These are phyloP conservation scores for Temnothorax unifasciatus DNA, from an alignment of 2,888 invertebrate genomes.

Conservation along the genomic window DNA sequence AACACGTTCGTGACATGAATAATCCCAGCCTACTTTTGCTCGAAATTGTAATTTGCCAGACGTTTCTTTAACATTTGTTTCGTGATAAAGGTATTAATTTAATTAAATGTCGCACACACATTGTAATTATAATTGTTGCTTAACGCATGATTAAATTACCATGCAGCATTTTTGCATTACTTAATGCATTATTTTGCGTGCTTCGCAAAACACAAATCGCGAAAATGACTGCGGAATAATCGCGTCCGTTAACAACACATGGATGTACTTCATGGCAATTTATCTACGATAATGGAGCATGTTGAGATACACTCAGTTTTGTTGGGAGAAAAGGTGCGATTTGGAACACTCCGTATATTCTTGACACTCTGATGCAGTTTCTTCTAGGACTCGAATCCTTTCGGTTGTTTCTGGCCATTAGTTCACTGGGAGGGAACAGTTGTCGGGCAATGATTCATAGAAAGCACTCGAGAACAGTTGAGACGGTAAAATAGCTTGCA, in stretches of 20 bases:
- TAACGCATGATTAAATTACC: constrained; percentile 27
- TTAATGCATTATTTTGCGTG: constrained; percentile 14
- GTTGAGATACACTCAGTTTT: constrained; percentile 3
- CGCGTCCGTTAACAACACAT: neutral
- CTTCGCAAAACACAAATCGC: neutral
- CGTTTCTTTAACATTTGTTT: constrained; percentile 26
- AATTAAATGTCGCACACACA: constrained; percentile 36
- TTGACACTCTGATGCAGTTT: constrained; percentile 22
- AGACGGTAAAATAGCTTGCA: neutral
- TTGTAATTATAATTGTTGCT: constrained; percentile 25
- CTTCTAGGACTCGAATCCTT: constrained; percentile 16
- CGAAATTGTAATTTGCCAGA: constrained; percentile 39
- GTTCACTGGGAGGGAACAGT: constrained; percentile 23
- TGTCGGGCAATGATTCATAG: constrained; percentile 46
- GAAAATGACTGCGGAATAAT: constrained; percentile 3
- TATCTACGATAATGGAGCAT: neutral
- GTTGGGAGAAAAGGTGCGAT: neutral
- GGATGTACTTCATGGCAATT: constrained; percentile 2
- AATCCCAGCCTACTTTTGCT: constrained; percentile 22
- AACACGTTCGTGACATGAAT: constrained; percentile 25
- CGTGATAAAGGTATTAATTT: constrained; percentile 39
- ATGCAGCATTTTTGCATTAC: neutral
- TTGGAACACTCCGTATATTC: neutral
- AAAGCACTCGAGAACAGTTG: constrained; percentile 20
- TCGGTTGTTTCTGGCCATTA: constrained; percentile 30